phyloP scores from a whole-genome alignment of 37 sponge, comb jelly and placozoan genomes.

The Dysidea cf. avara region DNA sequence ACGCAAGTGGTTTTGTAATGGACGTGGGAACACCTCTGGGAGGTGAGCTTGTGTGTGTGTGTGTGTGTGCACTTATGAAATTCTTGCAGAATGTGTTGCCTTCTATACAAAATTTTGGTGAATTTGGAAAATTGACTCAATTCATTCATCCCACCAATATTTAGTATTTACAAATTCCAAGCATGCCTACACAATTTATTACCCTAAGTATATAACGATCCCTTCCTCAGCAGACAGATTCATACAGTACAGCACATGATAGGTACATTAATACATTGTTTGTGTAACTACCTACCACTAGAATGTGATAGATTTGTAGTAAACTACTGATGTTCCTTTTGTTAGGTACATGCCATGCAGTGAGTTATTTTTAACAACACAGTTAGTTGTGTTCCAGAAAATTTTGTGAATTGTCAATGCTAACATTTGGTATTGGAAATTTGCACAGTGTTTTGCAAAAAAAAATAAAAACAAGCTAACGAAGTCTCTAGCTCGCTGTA shows the following conservation, averaged over 20 bases:
- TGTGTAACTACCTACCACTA: no score
- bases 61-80: not conserved
- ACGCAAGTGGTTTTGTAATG: conserved; percentile 99
- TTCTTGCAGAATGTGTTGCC: not conserved
- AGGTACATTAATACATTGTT: not conserved
- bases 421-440: no score
- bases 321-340: no score
- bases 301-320: no score
- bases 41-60: conserved; percentile 32
- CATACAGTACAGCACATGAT: not conserved
- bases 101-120: not conserved
- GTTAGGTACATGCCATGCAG: no score
- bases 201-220: not conserved
- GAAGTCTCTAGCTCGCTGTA: no score
- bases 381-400: no score
- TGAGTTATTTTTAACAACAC: no score
- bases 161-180: not conserved
- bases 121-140: no score
- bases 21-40: conserved; percentile 94
- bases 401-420: no score
- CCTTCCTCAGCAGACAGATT: not conserved
- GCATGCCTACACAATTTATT: not conserved
- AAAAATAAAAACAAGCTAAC: no score
- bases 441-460: no score
- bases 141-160: not conserved